Evolutionary conservation across 2,113 vertebrate genomes (phyloP).

Genomic region (Hippoglossus stenolepis): DNA sequence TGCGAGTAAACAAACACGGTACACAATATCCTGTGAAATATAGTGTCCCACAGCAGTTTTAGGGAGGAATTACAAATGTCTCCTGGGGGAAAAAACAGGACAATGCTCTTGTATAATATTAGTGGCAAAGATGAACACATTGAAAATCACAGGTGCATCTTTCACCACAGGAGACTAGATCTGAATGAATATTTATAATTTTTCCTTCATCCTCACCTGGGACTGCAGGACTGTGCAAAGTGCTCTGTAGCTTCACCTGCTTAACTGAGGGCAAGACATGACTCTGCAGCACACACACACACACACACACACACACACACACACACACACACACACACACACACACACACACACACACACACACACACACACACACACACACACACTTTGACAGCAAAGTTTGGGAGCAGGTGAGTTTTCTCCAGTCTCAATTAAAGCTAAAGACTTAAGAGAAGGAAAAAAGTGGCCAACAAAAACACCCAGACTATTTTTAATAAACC

Average conservation of each 20-base stretch:
- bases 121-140: conserved; percentile 1
- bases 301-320: conserved; percentile 2
- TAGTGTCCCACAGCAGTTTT: conserved; percentile 14
- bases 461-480: conserved; percentile 8
- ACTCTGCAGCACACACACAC: conserved; percentile 20
- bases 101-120: conserved; percentile 3
- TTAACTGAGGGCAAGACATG: conserved; percentile 21
- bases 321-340: conserved; percentile 14
- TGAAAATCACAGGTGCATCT: conserved; percentile 46
- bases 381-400: background rate
- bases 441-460: background rate
- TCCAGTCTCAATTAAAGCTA: conserved; percentile 46
- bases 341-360: conserved; percentile 10
- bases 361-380: conserved; percentile 6
- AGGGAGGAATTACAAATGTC: conserved; percentile 25
- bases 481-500: conserved; percentile 12
- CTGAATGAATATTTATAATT: conserved; percentile 49
- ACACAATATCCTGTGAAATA: background rate
- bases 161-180: conserved; percentile 23
- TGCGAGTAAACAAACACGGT: background rate
- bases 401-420: conserved; percentile 45
- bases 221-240: conserved; percentile 13
- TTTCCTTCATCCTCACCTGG: conserved; percentile 5
- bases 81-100: conserved; percentile 10
- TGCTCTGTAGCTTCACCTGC: conserved; percentile 31